Evolutionary conservation across 1,140 invertebrate species (phyloP).

Genomic region (Calosoma granatense): DNA sequence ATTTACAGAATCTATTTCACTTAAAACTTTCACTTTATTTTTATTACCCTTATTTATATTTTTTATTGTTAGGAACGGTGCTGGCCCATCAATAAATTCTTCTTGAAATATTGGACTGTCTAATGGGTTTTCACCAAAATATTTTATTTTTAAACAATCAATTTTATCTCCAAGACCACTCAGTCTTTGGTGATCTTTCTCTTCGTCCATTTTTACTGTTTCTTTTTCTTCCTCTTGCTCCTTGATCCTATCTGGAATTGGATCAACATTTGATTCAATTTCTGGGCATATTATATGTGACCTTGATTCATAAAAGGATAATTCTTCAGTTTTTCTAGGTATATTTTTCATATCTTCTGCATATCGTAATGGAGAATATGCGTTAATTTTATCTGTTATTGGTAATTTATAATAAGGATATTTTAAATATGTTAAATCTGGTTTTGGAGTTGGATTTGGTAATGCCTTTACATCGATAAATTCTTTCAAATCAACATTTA

Average conservation of each 20-base stretch:
- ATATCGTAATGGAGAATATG: constrained; percentile 47
- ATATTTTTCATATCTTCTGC: constrained; percentile 44
- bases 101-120: constrained; percentile 66
- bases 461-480: constrained; percentile 19
- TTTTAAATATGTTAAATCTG: constrained; percentile 26
- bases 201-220: constrained; percentile 21
- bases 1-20: not conserved
- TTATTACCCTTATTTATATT: constrained; percentile 5
- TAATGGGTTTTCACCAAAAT: constrained; percentile 59
- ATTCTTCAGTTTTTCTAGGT: constrained; percentile 42
- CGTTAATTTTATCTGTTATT: constrained; percentile 30
- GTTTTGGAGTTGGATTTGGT: constrained; percentile 16
- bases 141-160: constrained; percentile 62
- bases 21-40: constrained; percentile 6
- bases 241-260: constrained; percentile 41
- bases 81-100: constrained; percentile 26
- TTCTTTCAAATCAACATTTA: constrained; percentile 4
- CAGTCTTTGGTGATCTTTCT: constrained; percentile 33
- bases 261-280: constrained; percentile 39
- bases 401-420: constrained; percentile 42
- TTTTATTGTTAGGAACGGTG: constrained; percentile 21
- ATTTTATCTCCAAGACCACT: constrained; percentile 55
- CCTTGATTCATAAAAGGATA: constrained; percentile 50
- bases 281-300: constrained; percentile 37
- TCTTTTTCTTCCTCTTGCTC: constrained; percentile 25